These are phyloP conservation scores for Scophthalmus maximus DNA, from an alignment of 2,113 vertebrate species.

Conservation along the genomic window DNA sequence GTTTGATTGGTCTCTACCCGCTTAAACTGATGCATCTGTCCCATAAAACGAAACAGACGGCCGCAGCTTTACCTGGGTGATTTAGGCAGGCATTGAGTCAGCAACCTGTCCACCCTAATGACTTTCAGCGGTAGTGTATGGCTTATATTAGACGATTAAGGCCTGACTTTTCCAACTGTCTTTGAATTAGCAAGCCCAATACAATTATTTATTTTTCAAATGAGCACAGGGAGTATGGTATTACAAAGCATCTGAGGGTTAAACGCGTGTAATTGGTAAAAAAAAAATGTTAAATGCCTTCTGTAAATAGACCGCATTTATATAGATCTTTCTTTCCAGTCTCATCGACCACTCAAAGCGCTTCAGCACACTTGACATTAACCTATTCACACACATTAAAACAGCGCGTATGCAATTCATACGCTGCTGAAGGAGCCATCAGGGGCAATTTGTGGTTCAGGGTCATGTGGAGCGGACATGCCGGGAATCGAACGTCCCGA, in stretches of 20 bases:
- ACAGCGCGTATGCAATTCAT: no score
- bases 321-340: no score
- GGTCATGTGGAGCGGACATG: no score
- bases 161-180: background rate
- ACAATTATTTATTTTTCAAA: background rate
- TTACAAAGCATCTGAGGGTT: background rate
- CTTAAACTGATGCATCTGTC: conserved; percentile 55
- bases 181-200: conserved; percentile 11
- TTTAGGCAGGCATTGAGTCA: conserved; percentile 55
- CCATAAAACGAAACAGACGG: conserved; percentile 49
- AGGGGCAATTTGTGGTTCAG: no score
- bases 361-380: no score
- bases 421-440: no score
- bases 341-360: no score
- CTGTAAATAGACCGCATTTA: no score
- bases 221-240: background rate
- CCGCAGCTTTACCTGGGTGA: conserved; percentile 55
- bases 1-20: conserved; percentile 34
- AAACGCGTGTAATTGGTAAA: no score
- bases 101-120: conserved; percentile 57
- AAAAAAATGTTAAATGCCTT: no score
- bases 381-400: no score
- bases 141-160: conserved; percentile 11
- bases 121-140: conserved; percentile 14
- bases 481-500: no score